Evolutionary conservation across 2,797 vertebrate genomes (phyloP).

Genomic region (Siniperca obscura): DNA sequence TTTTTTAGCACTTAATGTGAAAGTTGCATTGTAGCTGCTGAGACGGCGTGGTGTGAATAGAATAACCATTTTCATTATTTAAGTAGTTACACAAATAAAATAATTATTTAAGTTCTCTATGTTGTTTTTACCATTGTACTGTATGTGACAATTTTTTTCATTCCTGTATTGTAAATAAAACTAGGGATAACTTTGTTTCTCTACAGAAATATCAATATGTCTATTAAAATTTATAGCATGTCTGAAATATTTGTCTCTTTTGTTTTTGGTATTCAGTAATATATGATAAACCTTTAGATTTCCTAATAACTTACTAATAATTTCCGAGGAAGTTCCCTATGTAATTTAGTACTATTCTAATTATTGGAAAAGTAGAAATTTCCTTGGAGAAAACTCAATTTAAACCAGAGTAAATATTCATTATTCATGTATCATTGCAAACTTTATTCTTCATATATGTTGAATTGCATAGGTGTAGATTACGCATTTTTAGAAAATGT

Average conservation of each 20-base stretch:
- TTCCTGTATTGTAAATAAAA: conserved; percentile 91
- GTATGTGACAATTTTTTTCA: conserved; percentile 85
- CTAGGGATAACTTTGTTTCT: conserved; percentile 87
- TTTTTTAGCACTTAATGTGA: conserved; percentile 92
- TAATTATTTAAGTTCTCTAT: conserved; percentile 89
- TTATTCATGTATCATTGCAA: neutral
- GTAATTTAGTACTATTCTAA: neutral
- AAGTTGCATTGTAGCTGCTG: conserved; percentile 89
- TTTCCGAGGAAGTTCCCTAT: neutral
- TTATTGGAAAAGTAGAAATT: neutral
- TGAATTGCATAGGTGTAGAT: too few relatives aligned
- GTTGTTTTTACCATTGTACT: conserved; percentile 88
- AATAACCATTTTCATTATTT: conserved; percentile 89
- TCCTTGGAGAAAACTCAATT: neutral
- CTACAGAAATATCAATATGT: conserved; percentile 89
- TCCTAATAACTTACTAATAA: neutral
- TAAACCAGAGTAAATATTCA: neutral
- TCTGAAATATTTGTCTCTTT: conserved; percentile 72
- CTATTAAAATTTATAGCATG: conserved; percentile 91
- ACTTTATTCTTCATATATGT: too few relatives aligned
- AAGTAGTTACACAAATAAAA: conserved; percentile 89
- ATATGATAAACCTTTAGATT: neutral
- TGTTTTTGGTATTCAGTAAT: conserved; percentile 26
- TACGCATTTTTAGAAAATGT: too few relatives aligned
- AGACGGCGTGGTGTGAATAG: conserved; percentile 88